A percentile compares a stretch with the other conserved stretches of the same genome.
Evolutionary conservation across 2,113 vertebrate genomes (phyloP).

Genomic region (Pterocles orientalis): DNA sequence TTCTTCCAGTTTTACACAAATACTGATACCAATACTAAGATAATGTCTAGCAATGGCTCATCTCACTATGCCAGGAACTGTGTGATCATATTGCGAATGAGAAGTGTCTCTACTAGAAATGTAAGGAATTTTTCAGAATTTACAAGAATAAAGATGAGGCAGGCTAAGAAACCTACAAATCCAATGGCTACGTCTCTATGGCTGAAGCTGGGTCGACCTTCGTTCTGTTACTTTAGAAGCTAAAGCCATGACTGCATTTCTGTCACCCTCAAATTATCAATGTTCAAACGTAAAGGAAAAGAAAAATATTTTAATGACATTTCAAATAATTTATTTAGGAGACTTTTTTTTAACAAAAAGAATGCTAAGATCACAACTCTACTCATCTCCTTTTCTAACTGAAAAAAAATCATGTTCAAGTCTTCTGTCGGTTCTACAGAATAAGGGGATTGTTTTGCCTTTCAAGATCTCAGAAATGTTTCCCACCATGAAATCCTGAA

Average conservation of each 20-base stretch:
- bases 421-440: background rate
- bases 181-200: background rate
- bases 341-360: background rate
- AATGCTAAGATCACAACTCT: background rate
- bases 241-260: background rate
- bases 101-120: background rate
- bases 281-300: background rate
- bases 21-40: background rate
- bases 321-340: background rate
- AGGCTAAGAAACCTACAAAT: background rate
- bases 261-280: background rate
- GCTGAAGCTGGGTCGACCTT: background rate
- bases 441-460: background rate
- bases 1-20: background rate
- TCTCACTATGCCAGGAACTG: background rate
- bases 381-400: background rate
- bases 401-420: background rate
- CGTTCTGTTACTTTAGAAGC: background rate
- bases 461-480: background rate
- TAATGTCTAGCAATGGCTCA: background rate
- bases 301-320: background rate
- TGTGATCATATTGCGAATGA: background rate
- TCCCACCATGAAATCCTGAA: background rate
- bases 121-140: background rate
- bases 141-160: background rate